Evolutionary conservation across 35 echinoderm and acorn worm genomes (phyloP), one percentile per base, ranked within the genome.

Genomic region (Lytechinus pictus): DNA sequence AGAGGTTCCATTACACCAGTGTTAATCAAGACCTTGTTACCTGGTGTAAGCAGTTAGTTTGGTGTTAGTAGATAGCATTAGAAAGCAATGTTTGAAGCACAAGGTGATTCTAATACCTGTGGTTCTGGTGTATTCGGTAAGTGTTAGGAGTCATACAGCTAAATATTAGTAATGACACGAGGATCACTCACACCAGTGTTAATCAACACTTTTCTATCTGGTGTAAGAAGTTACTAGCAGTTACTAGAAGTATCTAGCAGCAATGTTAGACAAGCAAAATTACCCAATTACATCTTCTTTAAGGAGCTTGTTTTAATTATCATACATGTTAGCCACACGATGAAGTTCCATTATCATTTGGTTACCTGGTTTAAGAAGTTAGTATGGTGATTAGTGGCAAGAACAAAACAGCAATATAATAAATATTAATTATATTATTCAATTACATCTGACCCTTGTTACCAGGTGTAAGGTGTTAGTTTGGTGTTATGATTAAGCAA

Each of bases 1-100:
- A 99, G 94, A 1, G 97, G 96, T 61, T 98, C 98, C 97, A 98
- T 97, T 28, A 99, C 96, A 16, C 98, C 98, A 55, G 98, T 99
- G 94, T 99, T 97, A 72, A 99, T 99, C 44, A 99, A 94, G 61
- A 97, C 57, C 27, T 95, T 58, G 27, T 56, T 87, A 28, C 94
- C 97, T 96, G 95, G 86, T 94, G 9, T 44, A 86, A 92, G 28
- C 94, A 57, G 9, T 55, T 19, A 95, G 27, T 93, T 12, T 52
- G 16, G 28, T 52, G 88, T 90, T 90, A 90, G 28, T 11, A 79
- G 19, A 8, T 24, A 79, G 66, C 19, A 79, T 24, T 4, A n/a
- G 0, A n/a, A 11, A 58, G 56, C 56, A 58, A 58, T 57, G 55
- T 57, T 2, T 44, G 33, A 44, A 44, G 33, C 33, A 44, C 33